phyloP scores from a whole-genome alignment of 2,797 vertebrate genomes.

The Xiphorhynchus erythropygius region DNA sequence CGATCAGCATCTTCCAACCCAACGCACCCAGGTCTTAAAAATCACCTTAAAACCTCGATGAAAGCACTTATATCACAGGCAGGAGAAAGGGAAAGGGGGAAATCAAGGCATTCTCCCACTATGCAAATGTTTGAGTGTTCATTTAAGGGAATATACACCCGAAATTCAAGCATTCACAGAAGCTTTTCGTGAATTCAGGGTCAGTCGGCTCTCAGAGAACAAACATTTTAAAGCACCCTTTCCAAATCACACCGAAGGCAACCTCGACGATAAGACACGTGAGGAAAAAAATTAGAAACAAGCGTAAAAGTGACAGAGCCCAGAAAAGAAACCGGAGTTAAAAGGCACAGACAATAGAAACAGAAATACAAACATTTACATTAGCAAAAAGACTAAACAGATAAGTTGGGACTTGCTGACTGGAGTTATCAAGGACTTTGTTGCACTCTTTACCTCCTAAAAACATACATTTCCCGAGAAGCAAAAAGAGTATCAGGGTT shows the following conservation, averaged over 20 bases:
- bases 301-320: neutral
- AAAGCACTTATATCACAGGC: neutral
- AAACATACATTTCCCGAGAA: conserved; percentile 54
- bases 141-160: neutral
- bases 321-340: conserved; percentile 39
- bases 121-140: neutral
- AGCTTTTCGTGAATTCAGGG: neutral
- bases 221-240: neutral
- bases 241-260: neutral
- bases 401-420: conserved; percentile 73
- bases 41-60: neutral
- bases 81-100: neutral
- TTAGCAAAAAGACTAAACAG: conserved; percentile 74
- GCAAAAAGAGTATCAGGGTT: neutral
- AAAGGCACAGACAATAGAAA: conserved; percentile 55
- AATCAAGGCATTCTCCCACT: neutral
- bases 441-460: conserved; percentile 63
- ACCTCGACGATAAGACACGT: neutral
- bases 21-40: neutral
- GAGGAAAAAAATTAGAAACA: neutral
- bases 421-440: conserved; percentile 52
- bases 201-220: neutral
- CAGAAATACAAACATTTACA: conserved; percentile 75
- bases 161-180: neutral
- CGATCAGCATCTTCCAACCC: neutral